Base-by-base conservation (phyloP, 2,888 invertebrate genomes). In the Arrhopalites spinosus region DNA sequence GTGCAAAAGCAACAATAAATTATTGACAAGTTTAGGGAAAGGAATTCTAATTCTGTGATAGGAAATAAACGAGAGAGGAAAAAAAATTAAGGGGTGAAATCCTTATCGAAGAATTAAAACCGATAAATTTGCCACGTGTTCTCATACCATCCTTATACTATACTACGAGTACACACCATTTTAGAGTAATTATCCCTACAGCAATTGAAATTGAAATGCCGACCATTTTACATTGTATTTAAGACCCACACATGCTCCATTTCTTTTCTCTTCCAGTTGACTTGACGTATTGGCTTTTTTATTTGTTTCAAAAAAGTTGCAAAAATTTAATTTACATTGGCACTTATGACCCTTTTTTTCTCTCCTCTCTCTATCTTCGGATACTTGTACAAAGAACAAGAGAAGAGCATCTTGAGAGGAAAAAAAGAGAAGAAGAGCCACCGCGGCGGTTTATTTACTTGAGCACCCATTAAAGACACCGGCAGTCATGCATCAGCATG, bases 401-500 rank as follows among this genome's bases (percentile, higher is more conserved):
- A 68, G 68, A 25, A 25, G 11, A 20, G 30, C 20, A 67, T n/a
- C n/a, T n/a, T n/a, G 43, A 67, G 20, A 67, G 20, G 43, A 2
- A 67, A 15, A 27, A 27, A 59, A 59, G n/a, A 20, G 59, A 59
- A 25, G 25, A 13, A 27, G 25, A 59, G 25, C 15, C 67, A 74
- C 68, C 68, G 36, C 36, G 53, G 67, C 30, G 68, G 74, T 69
- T 74, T 74, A 67, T 74, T 74, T 74, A 74, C 74, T 67, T 56
- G 67, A 69, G 74, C 43, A 53, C 74, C 73, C 74, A 74, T 68
- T 74, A 74, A 74, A 74, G 74, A 74, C 74, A 74, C 74, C 74
- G 74, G 53, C 74, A 68, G 68, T 61, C 68, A 74, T 74, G 74
- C 36, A 74, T 74, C 74, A 74, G 74, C 15, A 27, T 74, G 68